Conservation (phyloP, 2,113 vertebrate genomes). For the Rhadina sibilatrix region DNA sequence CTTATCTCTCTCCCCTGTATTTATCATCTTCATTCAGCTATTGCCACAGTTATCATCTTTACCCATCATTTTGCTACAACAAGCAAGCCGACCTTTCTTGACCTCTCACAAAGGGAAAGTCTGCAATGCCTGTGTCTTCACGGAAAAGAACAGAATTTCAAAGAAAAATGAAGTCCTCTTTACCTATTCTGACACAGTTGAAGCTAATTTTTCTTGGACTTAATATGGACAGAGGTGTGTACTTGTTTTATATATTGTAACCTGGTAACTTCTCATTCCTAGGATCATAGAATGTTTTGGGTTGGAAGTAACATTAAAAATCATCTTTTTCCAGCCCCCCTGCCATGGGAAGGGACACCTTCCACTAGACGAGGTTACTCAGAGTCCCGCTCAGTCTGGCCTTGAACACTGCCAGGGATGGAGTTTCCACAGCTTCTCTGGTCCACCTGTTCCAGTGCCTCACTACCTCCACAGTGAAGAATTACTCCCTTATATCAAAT, state of each 20-base stretch:
- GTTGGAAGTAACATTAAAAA: background rate
- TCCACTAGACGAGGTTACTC: background rate
- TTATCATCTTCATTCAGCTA: background rate
- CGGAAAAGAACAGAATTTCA: background rate
- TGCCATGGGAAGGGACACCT: background rate
- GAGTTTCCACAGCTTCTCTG: background rate
- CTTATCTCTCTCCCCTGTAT: background rate
- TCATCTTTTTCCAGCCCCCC: background rate
- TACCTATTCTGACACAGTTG: background rate
- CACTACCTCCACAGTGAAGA: background rate
- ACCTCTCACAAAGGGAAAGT: background rate
- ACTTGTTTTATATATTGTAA: background rate
- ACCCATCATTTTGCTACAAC: background rate
- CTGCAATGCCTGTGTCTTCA: background rate
- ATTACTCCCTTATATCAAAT: background rate
- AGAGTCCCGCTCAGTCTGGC: fast-evolving
- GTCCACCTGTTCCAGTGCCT: background rate
- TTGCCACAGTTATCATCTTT: background rate
- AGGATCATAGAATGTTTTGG: background rate
- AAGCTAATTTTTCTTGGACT: background rate
- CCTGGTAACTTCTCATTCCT: background rate
- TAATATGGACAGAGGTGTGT: background rate
- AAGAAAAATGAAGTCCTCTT: background rate
- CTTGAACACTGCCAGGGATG: background rate
- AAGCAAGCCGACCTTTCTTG: background rate